Conservation (phyloP, 2,888 invertebrate genomes). For the Microctonus aethiopoides region DNA sequence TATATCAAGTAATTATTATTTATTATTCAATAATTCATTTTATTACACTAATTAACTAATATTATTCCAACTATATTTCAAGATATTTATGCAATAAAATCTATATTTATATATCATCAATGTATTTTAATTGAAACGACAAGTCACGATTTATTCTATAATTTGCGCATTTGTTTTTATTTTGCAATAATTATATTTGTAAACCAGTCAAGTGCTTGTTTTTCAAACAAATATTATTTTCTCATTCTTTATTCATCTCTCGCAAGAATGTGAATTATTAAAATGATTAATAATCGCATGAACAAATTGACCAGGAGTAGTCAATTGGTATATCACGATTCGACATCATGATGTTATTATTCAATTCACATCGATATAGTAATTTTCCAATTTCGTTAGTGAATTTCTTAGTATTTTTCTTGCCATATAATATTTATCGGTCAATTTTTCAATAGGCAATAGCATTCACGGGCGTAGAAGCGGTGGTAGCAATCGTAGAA, state of each 20-base stretch:
- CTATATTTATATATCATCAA: too few species aligned
- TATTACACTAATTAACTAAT: too few species aligned
- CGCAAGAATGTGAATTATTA: background rate
- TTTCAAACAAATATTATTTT: background rate
- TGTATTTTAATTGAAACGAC: too few species aligned
- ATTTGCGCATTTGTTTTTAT: too few species aligned
- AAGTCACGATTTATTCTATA: too few species aligned
- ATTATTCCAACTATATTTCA: too few species aligned
- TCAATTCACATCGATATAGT: background rate
- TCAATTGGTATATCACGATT: background rate
- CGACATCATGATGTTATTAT: background rate
- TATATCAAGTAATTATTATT: background rate
- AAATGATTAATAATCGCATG: background rate
- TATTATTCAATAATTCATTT: too few species aligned
- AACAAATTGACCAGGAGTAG: background rate
- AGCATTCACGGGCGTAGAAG: background rate
- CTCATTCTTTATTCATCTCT: background rate
- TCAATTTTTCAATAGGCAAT: background rate
- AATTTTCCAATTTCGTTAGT: background rate
- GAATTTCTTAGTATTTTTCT: background rate
- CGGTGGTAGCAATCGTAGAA: background rate
- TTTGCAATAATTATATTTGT: too few species aligned
- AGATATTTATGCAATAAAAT: too few species aligned
- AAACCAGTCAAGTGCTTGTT: too few species aligned
- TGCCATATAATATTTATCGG: background rate